Base-by-base conservation (phyloP, 2,113 vertebrate species). In the Actenoides hombroni region DNA sequence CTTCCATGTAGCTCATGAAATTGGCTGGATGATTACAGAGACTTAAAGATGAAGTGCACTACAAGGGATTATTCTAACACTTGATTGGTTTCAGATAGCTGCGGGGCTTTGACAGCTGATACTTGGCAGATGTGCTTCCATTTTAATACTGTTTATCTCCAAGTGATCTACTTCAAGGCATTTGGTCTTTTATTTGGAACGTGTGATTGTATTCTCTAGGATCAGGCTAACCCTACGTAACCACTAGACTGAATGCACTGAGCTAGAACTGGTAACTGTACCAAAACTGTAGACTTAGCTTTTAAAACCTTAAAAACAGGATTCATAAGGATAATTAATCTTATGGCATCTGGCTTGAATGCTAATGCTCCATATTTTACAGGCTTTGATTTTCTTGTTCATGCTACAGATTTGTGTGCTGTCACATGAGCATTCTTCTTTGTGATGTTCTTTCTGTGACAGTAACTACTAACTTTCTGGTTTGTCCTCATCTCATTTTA, bases 51-150 rank as follows among this genome's bases (percentile, higher is more conserved):
- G 92, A 95, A 96, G 90, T 87, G 87, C 73, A 94, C 81, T 94
- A 77, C 86, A 88, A 83, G 1, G 2, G 90, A 96, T 96, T 95
- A 97, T 75, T 95, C 84, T 83, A 93, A 93, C 71, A 91, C 80
- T 94, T 90, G 93, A 95, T 95, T 96, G 92, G 90, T 97, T 95
- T 97, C 83, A 94, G 94, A 95, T 51, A 94, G 93, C 90, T 96
- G 70, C 73, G 91, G 87, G 92, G 93, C 86, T 96, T 90, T 89
- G 88, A 89, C 89, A 94, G 86, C 86, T 96, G 93, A 94, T 84
- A 91, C 76, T 94, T 91, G 94, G 78, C 95, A 97, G 86, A 96
- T 96, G 97, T 92, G 82, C 73, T 95, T 88, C 92, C 94, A 93
- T 93, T 97, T 94, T 96, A 97, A 94, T 81, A 88, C 81, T 57